Evolutionary conservation across 2,888 invertebrate species (phyloP), one percentile per base, ranked within the genome.

Genomic region (Proisotoma minuta): DNA sequence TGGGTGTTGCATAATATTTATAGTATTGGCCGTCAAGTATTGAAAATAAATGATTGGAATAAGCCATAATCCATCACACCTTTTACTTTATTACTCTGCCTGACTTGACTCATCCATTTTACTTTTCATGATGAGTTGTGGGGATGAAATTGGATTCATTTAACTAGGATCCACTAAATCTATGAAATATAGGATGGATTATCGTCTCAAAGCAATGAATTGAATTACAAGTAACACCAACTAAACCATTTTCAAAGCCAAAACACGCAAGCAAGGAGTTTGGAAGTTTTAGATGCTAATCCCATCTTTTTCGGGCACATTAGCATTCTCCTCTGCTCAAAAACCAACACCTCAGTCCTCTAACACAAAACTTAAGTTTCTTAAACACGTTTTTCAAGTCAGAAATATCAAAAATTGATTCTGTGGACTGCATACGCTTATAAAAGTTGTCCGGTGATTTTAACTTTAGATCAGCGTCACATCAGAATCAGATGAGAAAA

Each of bases 141-240:
- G 34, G 34, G 15, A 15, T 10, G 34, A 15, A 34, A 34, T 10
- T 34, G 34, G 34, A 34, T 34, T 34, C 15, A 34, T 10, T n/a
- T 10, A 59, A 58, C 47, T 47, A 39, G 34, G 39, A 54, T 39
- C 34, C 24, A 20, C 34, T 39, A 59, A 59, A 28, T 20, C 28
- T 28, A 63, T 66, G 66, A 66, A 60, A 58, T 66, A 66, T 63
- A 56, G 63, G 51, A 43, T 20, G 61, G 66, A 66, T 66, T 66
- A 63, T 63, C 59, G 60, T 48, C 53, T 20, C 26, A 47, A 50
- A 57, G 57, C 56, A 52, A 57, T 57, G 28, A 58, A 58, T 58
- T 59, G 51, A 59, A 51, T 59, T 29, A 24, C 51, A 34, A 34
- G 8, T 34, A 15, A 10, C 8, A 34, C 34, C 34, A 15, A 34